phyloP scores from a whole-genome alignment of 2,888 invertebrate species.

The Agrenia bidenticulata region DNA sequence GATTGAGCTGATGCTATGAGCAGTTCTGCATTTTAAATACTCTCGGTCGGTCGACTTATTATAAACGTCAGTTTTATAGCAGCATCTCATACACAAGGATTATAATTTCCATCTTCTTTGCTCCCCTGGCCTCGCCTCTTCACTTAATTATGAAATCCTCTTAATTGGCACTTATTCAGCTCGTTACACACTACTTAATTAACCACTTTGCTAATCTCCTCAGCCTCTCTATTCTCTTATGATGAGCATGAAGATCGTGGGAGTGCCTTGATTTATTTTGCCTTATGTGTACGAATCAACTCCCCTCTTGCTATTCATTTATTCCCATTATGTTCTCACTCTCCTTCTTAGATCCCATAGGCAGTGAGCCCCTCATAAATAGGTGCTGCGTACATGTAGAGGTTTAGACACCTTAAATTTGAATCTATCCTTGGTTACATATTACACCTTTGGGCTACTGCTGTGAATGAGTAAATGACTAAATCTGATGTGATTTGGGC shows the following conservation, averaged over 20 bases:
- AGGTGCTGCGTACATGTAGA: neutral
- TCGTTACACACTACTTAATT: slow-evolving; percentile 41
- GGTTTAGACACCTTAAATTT: neutral
- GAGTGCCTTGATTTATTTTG: too few species aligned
- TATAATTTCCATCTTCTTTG: neutral
- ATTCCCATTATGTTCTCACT: too few species aligned
- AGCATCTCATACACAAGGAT: neutral
- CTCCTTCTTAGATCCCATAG: too few species aligned
- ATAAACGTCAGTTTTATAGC: neutral
- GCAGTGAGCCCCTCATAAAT: too few species aligned
- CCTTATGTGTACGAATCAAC: too few species aligned
- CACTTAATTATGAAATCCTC: slow-evolving; percentile 44
- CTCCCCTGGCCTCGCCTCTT: slow-evolving; percentile 38
- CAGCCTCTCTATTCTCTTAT: slow-evolving; percentile 6
- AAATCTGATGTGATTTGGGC: slow-evolving; percentile 30
- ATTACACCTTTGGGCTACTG: slow-evolving; percentile 12
- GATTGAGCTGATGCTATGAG: neutral
- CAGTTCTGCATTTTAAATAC: slow-evolving; percentile 1
- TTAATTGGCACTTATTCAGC: slow-evolving; percentile 41
- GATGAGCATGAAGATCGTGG: too few species aligned
- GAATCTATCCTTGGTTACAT: neutral
- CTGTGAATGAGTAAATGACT: slow-evolving; percentile 35
- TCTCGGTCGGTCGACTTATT: neutral
- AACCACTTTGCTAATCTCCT: slow-evolving; percentile 35
- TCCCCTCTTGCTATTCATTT: too few species aligned